Base-by-base conservation (phyloP, 2,797 vertebrate genomes). In the Sciurus vulgaris region DNA sequence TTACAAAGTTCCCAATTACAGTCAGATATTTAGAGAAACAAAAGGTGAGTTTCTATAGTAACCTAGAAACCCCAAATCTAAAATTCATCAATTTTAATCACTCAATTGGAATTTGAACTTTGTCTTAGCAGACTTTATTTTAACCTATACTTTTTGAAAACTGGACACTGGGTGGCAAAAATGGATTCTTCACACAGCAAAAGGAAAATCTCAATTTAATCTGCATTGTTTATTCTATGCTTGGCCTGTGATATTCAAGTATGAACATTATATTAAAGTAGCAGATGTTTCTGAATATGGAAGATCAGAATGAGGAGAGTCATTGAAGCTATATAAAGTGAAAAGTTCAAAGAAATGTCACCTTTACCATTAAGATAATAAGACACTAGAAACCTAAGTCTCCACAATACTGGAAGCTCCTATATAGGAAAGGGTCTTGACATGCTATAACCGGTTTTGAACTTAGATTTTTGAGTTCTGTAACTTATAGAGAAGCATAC, bases 391-490 rank as follows among this genome's bases (percentile, higher is more conserved):
- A 88, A 86, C 12, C 1, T 59, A 26, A 93, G 44, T 22, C 65
- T 92, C 96, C 35, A 76, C 30, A 87, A 22, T 77, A 33, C 79
- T 49, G 33, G 26, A 89, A 86, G 11, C 3, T 24, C 7, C 41
- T 5, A 85, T 22, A n/a, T 49, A 26, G 20, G 41, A 78, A 89
- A 87, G n/a, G 8, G 0, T 22, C 17, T 41, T 49, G 10, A 69
- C 33, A n/a, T 91, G 20, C 38, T 86, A 83, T n/a, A n/a, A 0
- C 59, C 47, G 33, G 13, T 18, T 91, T 69, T 72, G 30, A 70
- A 78, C 7, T 51, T 92, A 85, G 26, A 73, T 85, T 86, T 15
- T 67, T 83, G 56, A 93, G 90, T 89, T 89, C 87, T 69, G 5
- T n/a, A 83, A 56, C 22, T 65, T 59, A 28, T 4, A 51, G 17